phyloP scores from a whole-genome alignment of 2,113 vertebrate species.

The Corythoichthys intestinalis region DNA sequence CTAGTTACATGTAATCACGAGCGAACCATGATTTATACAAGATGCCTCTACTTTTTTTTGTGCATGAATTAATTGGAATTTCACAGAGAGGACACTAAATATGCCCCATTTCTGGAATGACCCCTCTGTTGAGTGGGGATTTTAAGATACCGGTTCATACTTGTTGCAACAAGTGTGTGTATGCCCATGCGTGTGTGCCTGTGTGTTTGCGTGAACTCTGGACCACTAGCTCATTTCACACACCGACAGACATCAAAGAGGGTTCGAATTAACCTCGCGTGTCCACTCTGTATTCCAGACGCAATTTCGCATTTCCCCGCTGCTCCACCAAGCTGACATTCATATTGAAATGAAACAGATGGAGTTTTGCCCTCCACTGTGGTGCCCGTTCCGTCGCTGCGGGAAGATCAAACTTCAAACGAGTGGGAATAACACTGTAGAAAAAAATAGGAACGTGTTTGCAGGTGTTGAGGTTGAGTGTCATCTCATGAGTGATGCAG shows the following conservation, averaged over 20 bases:
- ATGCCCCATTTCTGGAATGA: not conserved
- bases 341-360: slow-evolving; percentile 74
- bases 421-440: slow-evolving; percentile 13
- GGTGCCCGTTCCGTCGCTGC: slow-evolving; percentile 49
- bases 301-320: slow-evolving; percentile 66
- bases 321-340: slow-evolving; percentile 64
- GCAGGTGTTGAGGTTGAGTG: slow-evolving; percentile 29
- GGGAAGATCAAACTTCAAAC: slow-evolving; percentile 74
- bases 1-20: too few species aligned
- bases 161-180: slow-evolving; percentile 16
- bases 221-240: slow-evolving; percentile 75
- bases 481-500: slow-evolving; percentile 26
- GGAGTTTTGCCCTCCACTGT: slow-evolving; percentile 53
- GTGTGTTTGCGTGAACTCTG: slow-evolving; percentile 50
- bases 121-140: slow-evolving; percentile 14
- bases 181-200: not conserved
- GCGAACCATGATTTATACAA: not conserved
- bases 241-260: slow-evolving; percentile 72
- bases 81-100: not conserved
- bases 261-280: slow-evolving; percentile 69
- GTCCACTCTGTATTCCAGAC: slow-evolving; percentile 63
- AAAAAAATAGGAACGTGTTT: slow-evolving; percentile 41
- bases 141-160: slow-evolving; percentile 10
- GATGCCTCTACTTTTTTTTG: not conserved
- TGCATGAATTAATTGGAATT: not conserved